A percentile compares a stretch with the other conserved stretches of the same genome.
Conservation (phyloP, 2,113 vertebrate species). For the Formicarius rufipectus region DNA sequence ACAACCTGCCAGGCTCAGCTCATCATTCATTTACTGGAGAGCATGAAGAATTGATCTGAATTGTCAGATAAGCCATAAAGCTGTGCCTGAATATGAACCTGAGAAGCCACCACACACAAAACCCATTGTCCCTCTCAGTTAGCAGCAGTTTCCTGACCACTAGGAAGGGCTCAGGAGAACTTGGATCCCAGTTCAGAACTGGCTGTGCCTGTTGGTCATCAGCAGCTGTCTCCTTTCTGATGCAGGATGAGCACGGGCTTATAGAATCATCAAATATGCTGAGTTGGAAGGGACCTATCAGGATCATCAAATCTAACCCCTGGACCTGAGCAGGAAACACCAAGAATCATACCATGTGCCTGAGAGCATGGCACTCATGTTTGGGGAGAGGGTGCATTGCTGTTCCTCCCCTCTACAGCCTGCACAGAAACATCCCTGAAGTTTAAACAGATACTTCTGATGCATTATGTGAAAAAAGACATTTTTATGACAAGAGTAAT, state of each 20-base stretch:
- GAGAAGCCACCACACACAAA: neutral
- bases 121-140: neutral
- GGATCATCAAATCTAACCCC: neutral
- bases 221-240: neutral
- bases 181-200: neutral
- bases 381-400: neutral
- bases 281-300: neutral
- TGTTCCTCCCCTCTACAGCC: neutral
- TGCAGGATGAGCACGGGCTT: neutral
- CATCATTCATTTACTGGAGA: fast-evolving
- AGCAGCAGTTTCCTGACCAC: neutral
- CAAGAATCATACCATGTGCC: neutral
- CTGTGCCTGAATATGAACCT: neutral
- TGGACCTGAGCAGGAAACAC: neutral
- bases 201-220: neutral
- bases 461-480: neutral
- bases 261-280: neutral
- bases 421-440: neutral
- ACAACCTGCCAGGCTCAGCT: neutral
- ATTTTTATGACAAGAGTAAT: neutral
- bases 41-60: neutral
- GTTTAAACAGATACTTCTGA: neutral
- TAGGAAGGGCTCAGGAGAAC: neutral
- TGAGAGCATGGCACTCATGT: fast-evolving
- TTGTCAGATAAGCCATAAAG: neutral